phyloP scores from a whole-genome alignment of 2,113 vertebrate species.

The Menura novaehollandiae region DNA sequence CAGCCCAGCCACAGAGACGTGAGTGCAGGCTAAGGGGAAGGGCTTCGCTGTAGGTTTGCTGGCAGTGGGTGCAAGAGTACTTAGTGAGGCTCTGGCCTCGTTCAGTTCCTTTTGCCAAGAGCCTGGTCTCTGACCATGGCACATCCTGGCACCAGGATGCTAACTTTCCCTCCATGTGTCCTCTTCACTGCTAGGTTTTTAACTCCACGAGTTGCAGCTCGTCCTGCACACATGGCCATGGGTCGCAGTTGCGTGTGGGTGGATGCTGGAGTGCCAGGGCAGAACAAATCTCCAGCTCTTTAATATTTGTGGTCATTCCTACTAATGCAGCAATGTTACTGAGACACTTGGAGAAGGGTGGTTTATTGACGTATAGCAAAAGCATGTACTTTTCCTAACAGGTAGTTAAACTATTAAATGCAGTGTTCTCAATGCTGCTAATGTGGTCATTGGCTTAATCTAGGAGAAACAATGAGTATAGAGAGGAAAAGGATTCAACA shows the following conservation, averaged over 20 bases:
- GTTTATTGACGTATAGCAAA: neutral
- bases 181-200: neutral
- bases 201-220: rapidly evolving
- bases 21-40: neutral
- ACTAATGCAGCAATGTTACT: neutral
- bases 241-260: rapidly evolving
- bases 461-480: neutral
- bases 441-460: neutral
- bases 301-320: neutral
- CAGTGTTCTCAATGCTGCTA: neutral
- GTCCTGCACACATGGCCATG: rapidly evolving
- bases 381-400: neutral
- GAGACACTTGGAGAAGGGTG: neutral
- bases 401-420: neutral
- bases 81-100: neutral
- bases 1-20: rapidly evolving
- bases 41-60: neutral
- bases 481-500: neutral
- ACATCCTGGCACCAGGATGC: neutral
- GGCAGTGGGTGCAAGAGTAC: too few species aligned
- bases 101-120: neutral
- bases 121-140: neutral
- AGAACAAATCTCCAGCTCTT: neutral
- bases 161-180: neutral
- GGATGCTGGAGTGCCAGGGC: neutral